Percentiles rank a stretch among this genome's conserved stretches.
Evolutionary conservation across 2,888 invertebrate species (phyloP).

Genomic region (Plagiodera versicolora): DNA sequence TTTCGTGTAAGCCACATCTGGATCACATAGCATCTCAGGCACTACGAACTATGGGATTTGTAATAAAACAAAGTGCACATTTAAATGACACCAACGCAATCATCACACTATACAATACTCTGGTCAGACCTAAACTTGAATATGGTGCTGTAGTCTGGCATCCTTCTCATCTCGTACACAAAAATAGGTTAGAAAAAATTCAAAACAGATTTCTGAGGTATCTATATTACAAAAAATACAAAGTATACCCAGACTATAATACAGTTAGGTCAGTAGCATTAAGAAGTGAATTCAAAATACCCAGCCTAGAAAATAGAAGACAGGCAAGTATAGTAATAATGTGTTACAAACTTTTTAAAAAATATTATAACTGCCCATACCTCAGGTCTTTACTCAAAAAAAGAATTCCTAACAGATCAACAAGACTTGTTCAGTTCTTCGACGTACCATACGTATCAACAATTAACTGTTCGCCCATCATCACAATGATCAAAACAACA

Average conservation of each 20-base stretch:
- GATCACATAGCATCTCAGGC: too few relatives aligned
- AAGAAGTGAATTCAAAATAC: too few relatives aligned
- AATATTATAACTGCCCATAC: conserved; percentile 3
- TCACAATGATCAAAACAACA: too few relatives aligned
- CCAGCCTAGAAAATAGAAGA: conserved; percentile 6
- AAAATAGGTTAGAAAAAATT: conserved; percentile 1
- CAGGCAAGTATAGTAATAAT: conserved; percentile 5
- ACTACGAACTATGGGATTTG: too few relatives aligned
- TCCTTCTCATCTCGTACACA: background rate
- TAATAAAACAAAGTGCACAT: too few relatives aligned
- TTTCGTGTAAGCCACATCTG: too few relatives aligned
- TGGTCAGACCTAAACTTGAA: background rate
- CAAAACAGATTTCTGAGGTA: conserved; percentile 6
- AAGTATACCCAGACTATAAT: conserved; percentile 7
- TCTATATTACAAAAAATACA: background rate
- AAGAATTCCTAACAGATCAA: conserved; percentile 1
- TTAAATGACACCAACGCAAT: too few relatives aligned
- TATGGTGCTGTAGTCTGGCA: too few relatives aligned
- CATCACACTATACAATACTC: background rate
- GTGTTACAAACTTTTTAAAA: background rate
- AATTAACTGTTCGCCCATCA: background rate
- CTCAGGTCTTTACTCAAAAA: conserved; percentile 4
- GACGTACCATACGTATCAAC: too few relatives aligned
- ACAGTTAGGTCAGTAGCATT: conserved; percentile 3
- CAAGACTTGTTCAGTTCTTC: too few relatives aligned